These are phyloP conservation scores for Dissostichus mawsoni DNA, from an alignment of 2,113 vertebrate genomes.

Conservation along the genomic window DNA sequence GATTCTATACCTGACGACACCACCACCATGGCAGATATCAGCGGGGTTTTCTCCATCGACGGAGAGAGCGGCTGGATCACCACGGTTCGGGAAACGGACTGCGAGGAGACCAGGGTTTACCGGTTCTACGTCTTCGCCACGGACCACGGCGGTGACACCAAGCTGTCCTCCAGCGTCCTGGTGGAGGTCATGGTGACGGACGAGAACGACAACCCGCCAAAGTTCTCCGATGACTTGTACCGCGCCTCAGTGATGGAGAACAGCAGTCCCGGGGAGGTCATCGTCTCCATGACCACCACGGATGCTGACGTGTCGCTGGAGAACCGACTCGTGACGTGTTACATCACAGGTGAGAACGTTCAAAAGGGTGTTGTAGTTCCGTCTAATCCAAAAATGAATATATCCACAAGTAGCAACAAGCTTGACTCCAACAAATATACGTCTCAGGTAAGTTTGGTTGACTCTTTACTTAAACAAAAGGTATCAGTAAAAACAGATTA, in stretches of 20 bases:
- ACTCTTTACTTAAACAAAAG: too few relatives aligned
- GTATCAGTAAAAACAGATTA: too few relatives aligned
- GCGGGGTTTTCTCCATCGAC: constrained; percentile 90
- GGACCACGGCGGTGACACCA: constrained; percentile 89
- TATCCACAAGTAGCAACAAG: too few relatives aligned
- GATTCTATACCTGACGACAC: constrained; percentile 81
- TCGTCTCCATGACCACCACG: constrained; percentile 88
- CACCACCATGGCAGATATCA: constrained; percentile 74
- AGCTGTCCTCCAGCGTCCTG: constrained; percentile 91
- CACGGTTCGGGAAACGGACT: constrained; percentile 88
- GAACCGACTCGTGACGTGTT: constrained; percentile 93
- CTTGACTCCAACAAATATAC: too few relatives aligned
- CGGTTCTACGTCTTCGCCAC: constrained; percentile 90
- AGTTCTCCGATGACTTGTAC: constrained; percentile 89
- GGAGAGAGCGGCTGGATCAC: constrained; percentile 94
- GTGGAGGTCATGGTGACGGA: constrained; percentile 94
- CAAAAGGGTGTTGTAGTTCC: too few relatives aligned
- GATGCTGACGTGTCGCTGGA: constrained; percentile 91
- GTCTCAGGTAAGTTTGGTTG: too few relatives aligned
- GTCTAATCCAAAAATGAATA: too few relatives aligned
- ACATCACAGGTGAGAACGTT: constrained; percentile 91
- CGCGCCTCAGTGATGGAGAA: constrained; percentile 91
- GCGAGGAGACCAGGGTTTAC: constrained; percentile 87
- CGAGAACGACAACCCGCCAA: constrained; percentile 94
- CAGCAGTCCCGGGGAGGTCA: constrained; percentile 85